phyloP scores from a whole-genome alignment of 92 coral and sea anemone genomes.

The Zoanthus gigantus region DNA sequence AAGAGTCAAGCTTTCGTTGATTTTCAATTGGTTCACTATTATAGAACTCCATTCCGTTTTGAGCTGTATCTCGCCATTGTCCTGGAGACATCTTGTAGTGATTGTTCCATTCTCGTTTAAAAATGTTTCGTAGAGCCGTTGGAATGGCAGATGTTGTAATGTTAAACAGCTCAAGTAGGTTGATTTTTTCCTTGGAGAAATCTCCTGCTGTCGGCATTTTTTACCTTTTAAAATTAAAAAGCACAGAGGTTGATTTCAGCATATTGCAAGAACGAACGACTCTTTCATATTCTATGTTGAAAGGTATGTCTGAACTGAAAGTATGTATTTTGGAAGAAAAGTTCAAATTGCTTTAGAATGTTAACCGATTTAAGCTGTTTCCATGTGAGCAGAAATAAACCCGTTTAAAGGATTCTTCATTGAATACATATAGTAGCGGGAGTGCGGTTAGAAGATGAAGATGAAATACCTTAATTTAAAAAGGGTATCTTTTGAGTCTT shows the following conservation, averaged over 20 bases:
- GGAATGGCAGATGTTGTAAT: conserved; percentile 43
- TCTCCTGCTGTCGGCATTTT: conserved; percentile 11
- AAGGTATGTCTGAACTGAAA: no score
- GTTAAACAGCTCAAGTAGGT: conserved; percentile 32
- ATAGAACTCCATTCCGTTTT: conserved; percentile 51
- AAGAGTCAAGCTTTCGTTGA: conserved; percentile 32
- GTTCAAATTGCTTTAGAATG: no score
- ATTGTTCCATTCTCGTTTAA: conserved; percentile 67
- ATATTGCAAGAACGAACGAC: neutral
- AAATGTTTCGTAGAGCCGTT: conserved; percentile 52
- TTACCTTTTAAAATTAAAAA: neutral
- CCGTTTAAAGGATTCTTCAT: no score
- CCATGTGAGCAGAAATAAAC: no score
- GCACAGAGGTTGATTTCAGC: neutral
- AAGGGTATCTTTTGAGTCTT: no score
- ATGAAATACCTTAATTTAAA: no score
- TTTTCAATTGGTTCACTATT: conserved; percentile 34
- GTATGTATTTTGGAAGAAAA: no score
- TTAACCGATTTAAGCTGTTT: no score
- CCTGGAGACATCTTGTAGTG: conserved; percentile 50
- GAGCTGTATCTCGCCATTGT: conserved; percentile 54
- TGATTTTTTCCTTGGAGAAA: conserved; percentile 30
- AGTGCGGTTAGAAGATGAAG: no score
- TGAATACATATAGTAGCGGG: no score
- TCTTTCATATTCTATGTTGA: no score